These are phyloP conservation scores for Tragulus kanchil DNA, from an alignment of 2,113 vertebrate genomes.

Conservation along the genomic window DNA sequence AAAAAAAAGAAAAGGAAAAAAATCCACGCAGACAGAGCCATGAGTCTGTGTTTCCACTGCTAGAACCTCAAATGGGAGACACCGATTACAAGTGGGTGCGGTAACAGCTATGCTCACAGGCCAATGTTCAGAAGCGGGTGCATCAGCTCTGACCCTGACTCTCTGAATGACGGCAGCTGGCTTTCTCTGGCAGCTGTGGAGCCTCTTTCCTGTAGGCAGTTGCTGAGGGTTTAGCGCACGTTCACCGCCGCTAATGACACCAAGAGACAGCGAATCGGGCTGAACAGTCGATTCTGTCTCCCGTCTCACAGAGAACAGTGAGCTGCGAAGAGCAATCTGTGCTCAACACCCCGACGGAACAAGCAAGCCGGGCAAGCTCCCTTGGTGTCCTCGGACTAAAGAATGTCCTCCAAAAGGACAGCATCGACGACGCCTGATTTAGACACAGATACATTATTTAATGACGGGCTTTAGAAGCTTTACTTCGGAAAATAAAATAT, in stretches of 20 bases:
- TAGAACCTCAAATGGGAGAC: neutral
- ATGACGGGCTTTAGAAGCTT: neutral
- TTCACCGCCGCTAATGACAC: neutral
- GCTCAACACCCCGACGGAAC: neutral
- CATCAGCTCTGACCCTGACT: neutral
- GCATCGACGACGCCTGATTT: neutral
- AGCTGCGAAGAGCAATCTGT: conserved; percentile 19
- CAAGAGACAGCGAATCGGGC: neutral
- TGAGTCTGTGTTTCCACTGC: neutral
- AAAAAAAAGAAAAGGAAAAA: too few relatives aligned
- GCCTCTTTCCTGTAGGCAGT: neutral
- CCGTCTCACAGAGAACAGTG: neutral
- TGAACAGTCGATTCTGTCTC: neutral
- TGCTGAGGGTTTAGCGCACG: neutral
- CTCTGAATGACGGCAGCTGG: fast-evolving
- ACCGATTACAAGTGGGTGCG: neutral
- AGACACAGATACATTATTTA: neutral
- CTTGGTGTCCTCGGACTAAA: fast-evolving
- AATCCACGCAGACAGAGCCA: neutral
- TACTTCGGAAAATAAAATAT: neutral
- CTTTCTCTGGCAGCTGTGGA: neutral
- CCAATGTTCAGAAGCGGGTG: neutral
- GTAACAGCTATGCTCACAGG: neutral
- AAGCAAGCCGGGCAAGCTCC: neutral
- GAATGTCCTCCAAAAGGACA: neutral